A percentile compares a stretch with the other conserved stretches of the same genome.
These are phyloP conservation scores for Drosophila anceps DNA, from an alignment of 2,888 invertebrate genomes.

Conservation along the genomic window DNA sequence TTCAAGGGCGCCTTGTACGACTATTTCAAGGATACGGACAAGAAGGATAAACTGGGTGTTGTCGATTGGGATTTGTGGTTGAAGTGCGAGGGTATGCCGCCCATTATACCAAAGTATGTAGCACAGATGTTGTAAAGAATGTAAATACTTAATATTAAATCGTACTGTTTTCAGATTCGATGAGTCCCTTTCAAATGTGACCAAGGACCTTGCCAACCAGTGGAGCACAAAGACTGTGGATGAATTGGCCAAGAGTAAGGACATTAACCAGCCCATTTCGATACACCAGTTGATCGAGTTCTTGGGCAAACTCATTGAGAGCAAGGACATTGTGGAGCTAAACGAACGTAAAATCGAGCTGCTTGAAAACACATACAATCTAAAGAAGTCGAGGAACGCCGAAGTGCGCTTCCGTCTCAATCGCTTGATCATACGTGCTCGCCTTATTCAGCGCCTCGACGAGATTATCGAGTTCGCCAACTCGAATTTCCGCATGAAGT, in stretches of 20 bases:
- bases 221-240: slow-evolving; percentile 87
- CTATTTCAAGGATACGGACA: slow-evolving; percentile 88
- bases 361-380: slow-evolving; percentile 88
- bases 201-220: slow-evolving; percentile 87
- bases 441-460: slow-evolving; percentile 89
- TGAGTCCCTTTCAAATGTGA: slow-evolving; percentile 88
- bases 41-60: slow-evolving; percentile 85
- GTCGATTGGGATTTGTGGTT: slow-evolving; percentile 96
- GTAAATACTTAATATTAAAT: neutral
- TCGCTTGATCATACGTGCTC: slow-evolving; percentile 91
- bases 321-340: slow-evolving; percentile 84
- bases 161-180: slow-evolving; percentile 88
- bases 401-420: slow-evolving; percentile 93
- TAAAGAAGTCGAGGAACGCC: slow-evolving; percentile 89
- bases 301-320: slow-evolving; percentile 89
- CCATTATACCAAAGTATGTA: slow-evolving; percentile 91
- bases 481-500: slow-evolving; percentile 96
- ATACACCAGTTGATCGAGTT: slow-evolving; percentile 90
- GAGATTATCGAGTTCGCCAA: slow-evolving; percentile 92
- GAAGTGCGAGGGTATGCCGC: slow-evolving; percentile 94
- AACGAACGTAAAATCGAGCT: slow-evolving; percentile 86
- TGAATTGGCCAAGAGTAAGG: slow-evolving; percentile 85
- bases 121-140: neutral
- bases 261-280: slow-evolving; percentile 87
- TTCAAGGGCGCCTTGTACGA: slow-evolving; percentile 91